These are phyloP conservation scores for Ernsta delagoae DNA, from an alignment of 2,888 invertebrate genomes.

Conservation along the genomic window DNA sequence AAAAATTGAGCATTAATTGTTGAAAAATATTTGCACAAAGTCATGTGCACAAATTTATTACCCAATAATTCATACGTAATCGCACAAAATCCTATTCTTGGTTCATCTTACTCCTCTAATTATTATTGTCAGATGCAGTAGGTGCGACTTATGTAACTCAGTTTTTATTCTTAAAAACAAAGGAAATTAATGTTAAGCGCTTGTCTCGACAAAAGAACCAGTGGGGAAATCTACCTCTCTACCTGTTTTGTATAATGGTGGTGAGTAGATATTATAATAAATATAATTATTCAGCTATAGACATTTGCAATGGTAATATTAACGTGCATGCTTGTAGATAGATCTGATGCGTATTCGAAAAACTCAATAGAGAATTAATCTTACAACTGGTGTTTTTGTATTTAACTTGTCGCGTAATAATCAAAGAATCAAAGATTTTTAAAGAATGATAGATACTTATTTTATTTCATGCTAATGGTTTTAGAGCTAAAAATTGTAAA, in stretches of 20 bases:
- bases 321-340: slow-evolving; percentile 16
- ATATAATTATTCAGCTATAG: too few species aligned
- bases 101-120: neutral
- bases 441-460: slow-evolving; percentile 11
- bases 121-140: neutral
- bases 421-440: slow-evolving; percentile 29
- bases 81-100: slow-evolving; percentile 26
- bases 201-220: too few species aligned
- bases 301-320: neutral
- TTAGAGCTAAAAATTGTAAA: slow-evolving; percentile 4
- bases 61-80: slow-evolving; percentile 25
- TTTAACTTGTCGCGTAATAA: slow-evolving; percentile 18
- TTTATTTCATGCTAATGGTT: slow-evolving; percentile 13
- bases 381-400: slow-evolving; percentile 24
- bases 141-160: neutral
- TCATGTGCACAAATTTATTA: slow-evolving; percentile 31
- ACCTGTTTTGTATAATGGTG: too few species aligned
- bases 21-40: slow-evolving; percentile 25
- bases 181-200: too few species aligned
- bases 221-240: too few species aligned
- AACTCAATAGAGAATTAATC: slow-evolving; percentile 15
- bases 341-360: neutral
- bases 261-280: too few species aligned
- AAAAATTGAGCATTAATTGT: slow-evolving; percentile 19
- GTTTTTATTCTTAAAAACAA: too few species aligned